A percentile compares a stretch with the other conserved stretches of the same genome.
These are phyloP conservation scores for Pseudorectes ferrugineus DNA, from an alignment of 2,113 vertebrate species.

Conservation along the genomic window DNA sequence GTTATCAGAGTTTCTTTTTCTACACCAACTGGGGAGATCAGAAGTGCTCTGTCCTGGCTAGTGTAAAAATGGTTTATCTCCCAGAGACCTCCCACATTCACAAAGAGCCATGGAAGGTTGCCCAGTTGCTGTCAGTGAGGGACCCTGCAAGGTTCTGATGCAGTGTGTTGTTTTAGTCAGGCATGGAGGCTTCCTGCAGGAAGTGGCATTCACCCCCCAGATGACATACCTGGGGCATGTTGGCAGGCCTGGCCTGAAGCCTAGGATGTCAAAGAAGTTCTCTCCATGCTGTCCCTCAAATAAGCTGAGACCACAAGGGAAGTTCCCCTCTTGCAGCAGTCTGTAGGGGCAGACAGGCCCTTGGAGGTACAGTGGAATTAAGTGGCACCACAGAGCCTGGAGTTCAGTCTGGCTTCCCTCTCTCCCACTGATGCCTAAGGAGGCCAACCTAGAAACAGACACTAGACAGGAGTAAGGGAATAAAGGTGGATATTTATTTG, in stretches of 20 bases:
- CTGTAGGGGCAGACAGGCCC: background rate
- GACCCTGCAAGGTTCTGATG: fast-evolving
- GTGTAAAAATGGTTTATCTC: background rate
- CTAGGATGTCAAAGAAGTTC: background rate
- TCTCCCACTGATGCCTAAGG: background rate
- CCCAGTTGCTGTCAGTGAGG: background rate
- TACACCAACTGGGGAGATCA: background rate
- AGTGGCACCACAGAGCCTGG: background rate
- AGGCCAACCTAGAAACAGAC: too few species aligned
- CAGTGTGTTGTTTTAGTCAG: background rate
- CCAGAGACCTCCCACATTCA: background rate
- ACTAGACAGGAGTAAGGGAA: too few species aligned
- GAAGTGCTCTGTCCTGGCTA: background rate
- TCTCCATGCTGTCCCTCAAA: background rate
- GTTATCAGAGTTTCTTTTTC: background rate
- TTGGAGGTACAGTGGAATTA: background rate
- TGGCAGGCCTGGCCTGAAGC: background rate
- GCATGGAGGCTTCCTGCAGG: background rate
- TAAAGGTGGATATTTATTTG: too few species aligned
- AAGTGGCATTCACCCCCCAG: background rate
- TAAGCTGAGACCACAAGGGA: background rate
- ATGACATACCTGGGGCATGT: background rate
- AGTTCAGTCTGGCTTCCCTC: background rate
- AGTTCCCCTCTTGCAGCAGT: background rate
- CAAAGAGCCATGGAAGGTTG: background rate